Conservation (phyloP, 2,888 invertebrate genomes). For the Cylindroiulus punctatus region DNA sequence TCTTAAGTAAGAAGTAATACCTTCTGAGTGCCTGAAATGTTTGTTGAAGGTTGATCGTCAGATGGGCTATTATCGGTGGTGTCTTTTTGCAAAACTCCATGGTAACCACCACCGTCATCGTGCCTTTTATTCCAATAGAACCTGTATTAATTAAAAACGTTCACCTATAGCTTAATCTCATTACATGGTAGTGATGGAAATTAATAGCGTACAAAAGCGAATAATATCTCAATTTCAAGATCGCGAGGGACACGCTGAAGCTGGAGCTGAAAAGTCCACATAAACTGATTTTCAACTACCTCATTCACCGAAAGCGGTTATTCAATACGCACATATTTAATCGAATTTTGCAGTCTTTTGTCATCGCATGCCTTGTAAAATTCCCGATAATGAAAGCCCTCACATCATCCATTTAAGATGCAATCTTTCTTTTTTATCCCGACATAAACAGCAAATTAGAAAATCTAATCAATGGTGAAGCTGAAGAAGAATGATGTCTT, state of each 20-base stretch:
- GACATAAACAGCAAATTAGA: background rate
- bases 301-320: background rate
- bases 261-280: slow-evolving; percentile 6
- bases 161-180: background rate
- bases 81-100: slow-evolving; percentile 55
- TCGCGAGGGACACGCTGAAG: background rate
- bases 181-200: background rate
- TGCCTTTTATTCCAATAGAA: slow-evolving; percentile 55
- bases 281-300: slow-evolving; percentile 5
- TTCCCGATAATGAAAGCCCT: background rate
- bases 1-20: slow-evolving; percentile 3
- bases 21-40: slow-evolving; percentile 45
- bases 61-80: slow-evolving; percentile 50
- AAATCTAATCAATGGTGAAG: background rate
- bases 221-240: slow-evolving; percentile 35
- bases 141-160: slow-evolving; percentile 46
- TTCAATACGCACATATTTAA: slow-evolving; percentile 13
- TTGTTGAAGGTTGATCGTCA: slow-evolving; percentile 42
- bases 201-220: background rate
- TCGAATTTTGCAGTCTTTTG: slow-evolving; percentile 15
- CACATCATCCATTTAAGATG: slow-evolving; percentile 1
- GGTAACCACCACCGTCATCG: slow-evolving; percentile 50
- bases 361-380: slow-evolving; percentile 1
- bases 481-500: background rate
- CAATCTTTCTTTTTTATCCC: background rate